Percentiles rank a stretch among this genome's conserved stretches.
These are phyloP conservation scores for Coccyzus lansbergi DNA, from an alignment of 2,797 vertebrate genomes.

Conservation along the genomic window DNA sequence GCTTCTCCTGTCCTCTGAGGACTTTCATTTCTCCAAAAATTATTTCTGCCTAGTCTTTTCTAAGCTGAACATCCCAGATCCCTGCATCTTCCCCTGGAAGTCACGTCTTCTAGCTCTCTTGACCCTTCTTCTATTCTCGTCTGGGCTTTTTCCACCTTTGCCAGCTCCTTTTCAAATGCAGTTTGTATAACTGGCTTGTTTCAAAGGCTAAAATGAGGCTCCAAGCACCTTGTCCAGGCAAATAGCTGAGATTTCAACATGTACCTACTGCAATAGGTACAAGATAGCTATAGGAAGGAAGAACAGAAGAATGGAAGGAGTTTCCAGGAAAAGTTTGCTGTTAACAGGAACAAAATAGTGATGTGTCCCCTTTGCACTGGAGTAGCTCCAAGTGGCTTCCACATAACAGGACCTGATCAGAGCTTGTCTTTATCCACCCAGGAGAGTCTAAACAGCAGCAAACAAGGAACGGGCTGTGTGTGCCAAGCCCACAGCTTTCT, in stretches of 20 bases:
- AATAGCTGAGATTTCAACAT: not conserved
- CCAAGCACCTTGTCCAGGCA: not conserved
- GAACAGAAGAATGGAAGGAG: not conserved
- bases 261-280: fast-evolving
- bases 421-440: not conserved
- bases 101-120: not conserved
- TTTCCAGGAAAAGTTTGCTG: not conserved
- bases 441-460: not conserved
- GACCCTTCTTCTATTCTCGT: not conserved
- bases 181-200: not conserved
- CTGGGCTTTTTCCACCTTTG: not conserved
- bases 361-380: fast-evolving
- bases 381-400: not conserved
- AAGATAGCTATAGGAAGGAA: not conserved
- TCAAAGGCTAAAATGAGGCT: not conserved
- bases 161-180: fast-evolving
- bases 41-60: not conserved
- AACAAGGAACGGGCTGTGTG: not conserved
- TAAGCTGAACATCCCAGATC: not conserved
- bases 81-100: not conserved
- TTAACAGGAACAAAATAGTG: not conserved
- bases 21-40: not conserved
- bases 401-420: not conserved
- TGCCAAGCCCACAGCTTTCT: not conserved
- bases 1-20: not conserved